Percentiles rank a stretch among this genome's conserved stretches.
Evolutionary conservation across 23 tunicate genomes (phyloP).

Genomic region (Clavelina lepadiformis): DNA sequence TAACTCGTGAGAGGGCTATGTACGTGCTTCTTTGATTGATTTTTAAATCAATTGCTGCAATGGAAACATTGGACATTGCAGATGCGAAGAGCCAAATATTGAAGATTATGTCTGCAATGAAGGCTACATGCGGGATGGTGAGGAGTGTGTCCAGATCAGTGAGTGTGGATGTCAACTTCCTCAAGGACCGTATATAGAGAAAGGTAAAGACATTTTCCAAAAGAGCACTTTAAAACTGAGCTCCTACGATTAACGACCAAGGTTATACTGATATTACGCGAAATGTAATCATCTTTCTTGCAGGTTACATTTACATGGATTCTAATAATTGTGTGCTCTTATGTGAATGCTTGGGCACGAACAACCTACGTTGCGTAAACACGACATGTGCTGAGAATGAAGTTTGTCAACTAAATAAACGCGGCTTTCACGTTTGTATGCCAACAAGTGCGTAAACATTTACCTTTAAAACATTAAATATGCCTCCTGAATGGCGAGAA

Average conservation of each 20-base stretch:
- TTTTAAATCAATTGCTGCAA: too few relatives aligned
- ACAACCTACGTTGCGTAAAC: conserved; percentile 16
- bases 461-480: too few relatives aligned
- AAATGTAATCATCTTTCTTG: too few relatives aligned
- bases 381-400: conserved; percentile 17
- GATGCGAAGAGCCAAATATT: conserved; percentile 22
- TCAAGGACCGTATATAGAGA: conserved; percentile 23
- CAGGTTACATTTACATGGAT: conserved; percentile 29
- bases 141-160: conserved; percentile 39
- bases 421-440: too few relatives aligned
- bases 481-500: too few relatives aligned
- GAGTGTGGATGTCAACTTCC: conserved; percentile 38
- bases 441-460: too few relatives aligned
- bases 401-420: too few relatives aligned
- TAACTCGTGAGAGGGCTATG: too few relatives aligned
- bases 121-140: conserved; percentile 43
- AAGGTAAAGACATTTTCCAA: conserved; percentile 19
- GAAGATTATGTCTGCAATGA: conserved; percentile 47
- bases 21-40: too few relatives aligned
- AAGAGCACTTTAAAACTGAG: background rate
- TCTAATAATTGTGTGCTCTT: conserved; percentile 20
- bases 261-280: too few relatives aligned
- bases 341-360: conserved; percentile 34
- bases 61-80: too few relatives aligned
- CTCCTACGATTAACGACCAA: too few relatives aligned